Evolutionary conservation across 2,888 invertebrate genomes (phyloP).

Genomic region (Aphodius granarius): DNA sequence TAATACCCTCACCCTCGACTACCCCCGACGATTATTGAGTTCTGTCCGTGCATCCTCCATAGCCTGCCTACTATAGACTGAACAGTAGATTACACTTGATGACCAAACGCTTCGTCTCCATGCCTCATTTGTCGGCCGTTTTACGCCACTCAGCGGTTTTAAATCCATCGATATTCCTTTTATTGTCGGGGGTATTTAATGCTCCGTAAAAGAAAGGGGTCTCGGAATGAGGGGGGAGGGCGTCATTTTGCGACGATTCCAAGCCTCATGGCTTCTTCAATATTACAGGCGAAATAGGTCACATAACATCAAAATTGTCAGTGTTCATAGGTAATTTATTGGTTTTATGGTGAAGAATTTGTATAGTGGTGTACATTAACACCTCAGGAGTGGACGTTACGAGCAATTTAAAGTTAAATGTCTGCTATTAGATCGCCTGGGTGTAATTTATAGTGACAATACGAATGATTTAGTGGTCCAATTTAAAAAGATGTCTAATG

Average conservation of each 20-base stretch:
- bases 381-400: neutral
- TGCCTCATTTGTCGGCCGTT: slow-evolving; percentile 35
- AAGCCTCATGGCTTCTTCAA: neutral
- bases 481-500: neutral
- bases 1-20: neutral
- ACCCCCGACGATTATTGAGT: neutral
- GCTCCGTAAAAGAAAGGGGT: neutral
- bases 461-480: neutral
- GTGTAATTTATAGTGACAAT: slow-evolving; percentile 14
- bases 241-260: neutral
- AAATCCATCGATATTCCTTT: slow-evolving; percentile 29
- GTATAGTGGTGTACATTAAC: neutral
- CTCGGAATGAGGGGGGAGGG: neutral
- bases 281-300: neutral
- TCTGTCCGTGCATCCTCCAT: neutral
- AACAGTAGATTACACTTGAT: slow-evolving; percentile 36
- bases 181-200: neutral
- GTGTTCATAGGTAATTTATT: too few relatives aligned
- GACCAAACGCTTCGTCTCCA: slow-evolving; percentile 33
- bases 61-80: slow-evolving; percentile 3
- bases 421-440: neutral
- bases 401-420: neutral
- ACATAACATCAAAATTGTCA: neutral
- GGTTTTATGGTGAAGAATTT: neutral
- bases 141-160: slow-evolving; percentile 37